phyloP scores from a whole-genome alignment of 2,888 invertebrate genomes.

The Lordiphosa fenestrarum region DNA sequence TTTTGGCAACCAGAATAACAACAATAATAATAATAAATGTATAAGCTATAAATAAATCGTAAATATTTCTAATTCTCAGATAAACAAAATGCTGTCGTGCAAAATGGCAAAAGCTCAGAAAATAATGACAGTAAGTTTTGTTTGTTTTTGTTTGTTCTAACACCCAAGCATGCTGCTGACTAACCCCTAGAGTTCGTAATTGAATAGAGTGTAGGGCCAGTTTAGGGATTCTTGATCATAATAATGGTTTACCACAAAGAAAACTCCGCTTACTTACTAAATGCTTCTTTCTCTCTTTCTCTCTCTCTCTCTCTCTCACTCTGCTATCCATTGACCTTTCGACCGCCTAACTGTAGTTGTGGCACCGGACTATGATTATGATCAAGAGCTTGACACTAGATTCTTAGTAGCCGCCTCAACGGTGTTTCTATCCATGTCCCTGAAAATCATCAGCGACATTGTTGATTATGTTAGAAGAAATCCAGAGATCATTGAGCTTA shows the following conservation, averaged over 20 bases:
- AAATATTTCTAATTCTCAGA: slow-evolving; percentile 76
- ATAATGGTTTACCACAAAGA: slow-evolving; percentile 10
- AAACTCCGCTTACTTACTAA: slow-evolving; percentile 19
- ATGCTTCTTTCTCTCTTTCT: slow-evolving; percentile 46
- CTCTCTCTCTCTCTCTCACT: slow-evolving; percentile 12
- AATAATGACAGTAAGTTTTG: slow-evolving; percentile 78
- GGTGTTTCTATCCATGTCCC: slow-evolving; percentile 78
- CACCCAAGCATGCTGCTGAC: slow-evolving; percentile 22
- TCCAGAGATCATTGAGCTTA: slow-evolving; percentile 77
- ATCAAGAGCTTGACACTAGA: slow-evolving; percentile 76
- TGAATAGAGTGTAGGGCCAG: neutral
- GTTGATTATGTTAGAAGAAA: slow-evolving; percentile 78
- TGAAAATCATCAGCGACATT: slow-evolving; percentile 78
- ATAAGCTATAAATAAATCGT: slow-evolving; percentile 46
- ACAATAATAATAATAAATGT: too few relatives aligned
- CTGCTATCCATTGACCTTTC: slow-evolving; percentile 39
- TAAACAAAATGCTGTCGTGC: slow-evolving; percentile 77
- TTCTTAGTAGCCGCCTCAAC: slow-evolving; percentile 79
- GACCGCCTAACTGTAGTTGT: too few relatives aligned
- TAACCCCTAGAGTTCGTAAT: neutral
- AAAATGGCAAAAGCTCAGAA: slow-evolving; percentile 78
- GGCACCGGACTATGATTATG: slow-evolving; percentile 60
- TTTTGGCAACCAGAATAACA: too few relatives aligned
- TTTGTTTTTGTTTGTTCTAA: slow-evolving; percentile 13
- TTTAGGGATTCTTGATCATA: neutral